A percentile compares a stretch with the other conserved stretches of the same genome.
phyloP scores from a whole-genome alignment of 2,888 invertebrate genomes.

The Drosophila rellima region DNA sequence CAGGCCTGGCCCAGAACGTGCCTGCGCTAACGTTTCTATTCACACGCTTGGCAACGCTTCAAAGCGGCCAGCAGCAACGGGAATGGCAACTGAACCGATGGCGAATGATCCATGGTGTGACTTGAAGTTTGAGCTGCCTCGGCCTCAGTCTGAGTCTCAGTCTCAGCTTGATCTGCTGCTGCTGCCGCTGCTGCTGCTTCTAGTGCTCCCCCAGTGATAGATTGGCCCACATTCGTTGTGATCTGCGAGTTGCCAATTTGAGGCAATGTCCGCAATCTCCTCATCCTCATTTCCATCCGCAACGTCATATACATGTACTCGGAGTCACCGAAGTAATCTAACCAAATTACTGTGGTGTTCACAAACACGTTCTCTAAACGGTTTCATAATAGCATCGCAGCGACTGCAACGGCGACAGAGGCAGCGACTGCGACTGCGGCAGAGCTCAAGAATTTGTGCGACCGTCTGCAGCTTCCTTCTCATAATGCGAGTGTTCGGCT shows the following conservation, averaged over 20 bases:
- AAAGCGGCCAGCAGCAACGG: constrained; percentile 4
- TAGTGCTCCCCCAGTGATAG: constrained; percentile 67
- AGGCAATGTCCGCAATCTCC: constrained; percentile 8
- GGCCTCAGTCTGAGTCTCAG: not conserved
- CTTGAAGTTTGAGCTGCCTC: constrained; percentile 50
- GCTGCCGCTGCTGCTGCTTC: constrained; percentile 3
- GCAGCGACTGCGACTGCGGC: constrained; percentile 29
- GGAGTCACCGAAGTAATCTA: constrained; percentile 72
- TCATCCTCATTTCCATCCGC: not conserved
- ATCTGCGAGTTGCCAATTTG: constrained; percentile 57
- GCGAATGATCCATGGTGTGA: constrained; percentile 62
- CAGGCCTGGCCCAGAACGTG: constrained; percentile 73
- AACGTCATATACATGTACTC: constrained; percentile 40
- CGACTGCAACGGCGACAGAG: constrained; percentile 8
- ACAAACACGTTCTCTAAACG: constrained; percentile 82
- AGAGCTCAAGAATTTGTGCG: constrained; percentile 59
- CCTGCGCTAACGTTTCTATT: constrained; percentile 80
- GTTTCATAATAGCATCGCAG: constrained; percentile 83
- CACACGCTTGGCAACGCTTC: constrained; percentile 65
- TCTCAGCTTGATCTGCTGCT: constrained; percentile 1
- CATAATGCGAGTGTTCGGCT: constrained; percentile 59
- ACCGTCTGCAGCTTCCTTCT: constrained; percentile 63
- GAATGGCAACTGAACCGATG: constrained; percentile 1
- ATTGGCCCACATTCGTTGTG: constrained; percentile 79
- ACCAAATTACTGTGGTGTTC: constrained; percentile 81